Evolutionary conservation across 2,888 invertebrate species (phyloP).

Genomic region (Tetragnatha montana): DNA sequence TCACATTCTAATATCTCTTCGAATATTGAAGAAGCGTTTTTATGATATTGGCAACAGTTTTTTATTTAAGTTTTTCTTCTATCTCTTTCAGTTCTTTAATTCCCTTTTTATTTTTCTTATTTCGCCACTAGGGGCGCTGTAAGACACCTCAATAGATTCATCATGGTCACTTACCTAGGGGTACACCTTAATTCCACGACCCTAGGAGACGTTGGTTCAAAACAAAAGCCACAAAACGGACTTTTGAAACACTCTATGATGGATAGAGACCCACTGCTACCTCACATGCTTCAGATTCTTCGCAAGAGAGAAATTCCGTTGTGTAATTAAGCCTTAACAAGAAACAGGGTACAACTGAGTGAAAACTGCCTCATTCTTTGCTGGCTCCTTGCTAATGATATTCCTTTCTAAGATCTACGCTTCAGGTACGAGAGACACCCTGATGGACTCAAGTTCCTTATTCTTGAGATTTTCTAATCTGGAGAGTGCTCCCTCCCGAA

Average conservation of each 20-base stretch:
- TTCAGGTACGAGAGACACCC: background rate
- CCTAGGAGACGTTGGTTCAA: no score
- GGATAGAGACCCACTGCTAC: background rate
- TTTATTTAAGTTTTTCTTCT: no score
- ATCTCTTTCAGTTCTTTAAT: no score
- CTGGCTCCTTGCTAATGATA: background rate
- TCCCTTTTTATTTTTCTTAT: no score
- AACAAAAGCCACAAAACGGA: no score
- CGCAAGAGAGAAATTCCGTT: background rate
- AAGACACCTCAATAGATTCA: no score
- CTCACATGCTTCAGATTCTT: background rate
- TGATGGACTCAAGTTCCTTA: background rate
- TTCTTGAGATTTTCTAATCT: conserved; percentile 26
- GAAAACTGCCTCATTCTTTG: background rate
- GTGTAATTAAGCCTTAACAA: background rate
- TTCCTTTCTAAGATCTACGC: background rate
- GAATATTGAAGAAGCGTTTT: no score
- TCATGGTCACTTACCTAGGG: no score
- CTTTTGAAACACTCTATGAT: background rate
- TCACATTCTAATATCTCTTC: no score
- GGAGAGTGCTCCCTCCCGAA: conserved; percentile 15
- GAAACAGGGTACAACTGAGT: background rate
- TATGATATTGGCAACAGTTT: no score
- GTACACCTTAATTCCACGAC: no score
- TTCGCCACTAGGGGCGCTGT: no score